Evolutionary conservation across 2,113 vertebrate species (phyloP), one percentile per base, ranked within the genome.

Genomic region (Carassius gibelio): DNA sequence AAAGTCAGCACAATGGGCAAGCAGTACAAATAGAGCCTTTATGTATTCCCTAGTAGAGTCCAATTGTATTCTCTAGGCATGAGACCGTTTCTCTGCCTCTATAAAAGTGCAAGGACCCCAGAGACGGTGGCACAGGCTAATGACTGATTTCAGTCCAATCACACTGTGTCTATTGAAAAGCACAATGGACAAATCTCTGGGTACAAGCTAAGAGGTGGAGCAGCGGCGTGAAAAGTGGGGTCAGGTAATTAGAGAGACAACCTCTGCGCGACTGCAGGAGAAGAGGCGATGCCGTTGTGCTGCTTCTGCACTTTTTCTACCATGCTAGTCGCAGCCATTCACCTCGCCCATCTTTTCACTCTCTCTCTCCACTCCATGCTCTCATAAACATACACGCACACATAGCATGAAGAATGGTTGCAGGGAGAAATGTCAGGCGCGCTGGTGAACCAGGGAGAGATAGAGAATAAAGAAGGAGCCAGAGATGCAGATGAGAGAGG

Each of bases 21-120:
- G 93, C 76, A 82, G 92, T 91, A 93, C 93, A 93, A 95, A 96
- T 95, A 92, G 84, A 94, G 93, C 93, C 92, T 94, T 95, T 95
- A 92, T 93, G 91, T 61, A 59, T 45, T 92, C 91, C 91, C 87
- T 90, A 38, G 91, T 90, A 90, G 87, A 92, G 93, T 26, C 94
- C 91, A 89, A 68, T 90, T 93, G 90, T 71, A 87, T 87, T 83
- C 92, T 92, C 92, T 48, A 64, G 48, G 88, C 92, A 88, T 71
- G 89, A 15, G 83, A 90, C 36, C 52, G 90, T 91, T 92, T 91
- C 90, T 85, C 75, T 45, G 6, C 78, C 88, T 72, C 71, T 89
- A 66, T 79, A 81, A 92, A 88, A 85, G 90, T 92, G 93, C 89
- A 91, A 85, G 87, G 92, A 93, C 92, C 90, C 92, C 79, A 85